Conservation (phyloP, 2,888 invertebrate genomes). For the Leptinotarsa rubiginosa region DNA sequence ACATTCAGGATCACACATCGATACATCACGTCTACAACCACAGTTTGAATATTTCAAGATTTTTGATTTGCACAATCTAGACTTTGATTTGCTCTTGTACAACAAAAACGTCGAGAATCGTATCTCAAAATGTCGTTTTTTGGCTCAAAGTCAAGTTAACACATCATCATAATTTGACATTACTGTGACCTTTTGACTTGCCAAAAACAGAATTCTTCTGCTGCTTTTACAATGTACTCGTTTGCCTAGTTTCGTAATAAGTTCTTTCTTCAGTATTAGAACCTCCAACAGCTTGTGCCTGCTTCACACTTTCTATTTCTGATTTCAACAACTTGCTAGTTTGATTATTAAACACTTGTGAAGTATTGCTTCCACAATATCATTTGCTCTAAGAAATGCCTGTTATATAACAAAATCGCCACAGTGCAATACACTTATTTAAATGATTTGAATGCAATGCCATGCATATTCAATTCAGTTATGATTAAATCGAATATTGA, state of each 20-base stretch:
- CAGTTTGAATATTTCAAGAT: not conserved
- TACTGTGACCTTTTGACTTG: not conserved
- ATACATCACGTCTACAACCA: not conserved
- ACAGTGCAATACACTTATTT: too few relatives aligned
- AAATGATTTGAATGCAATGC: too few relatives aligned
- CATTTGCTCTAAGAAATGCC: too few relatives aligned
- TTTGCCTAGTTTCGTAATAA: not conserved
- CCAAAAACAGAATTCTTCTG: not conserved
- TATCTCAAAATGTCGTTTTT: not conserved
- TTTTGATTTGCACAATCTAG: not conserved
- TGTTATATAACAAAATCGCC: too few relatives aligned
- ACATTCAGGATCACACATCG: not conserved
- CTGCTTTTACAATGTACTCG: not conserved
- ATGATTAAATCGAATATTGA: too few relatives aligned
- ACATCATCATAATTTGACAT: not conserved
- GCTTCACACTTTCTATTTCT: not conserved
- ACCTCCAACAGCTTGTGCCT: not conserved
- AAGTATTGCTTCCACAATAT: too few relatives aligned
- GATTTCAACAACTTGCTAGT: not conserved
- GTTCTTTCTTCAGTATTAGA: not conserved
- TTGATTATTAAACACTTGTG: too few relatives aligned
- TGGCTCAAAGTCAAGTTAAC: not conserved
- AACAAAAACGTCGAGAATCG: not conserved
- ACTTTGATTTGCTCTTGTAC: not conserved
- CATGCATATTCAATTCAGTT: too few relatives aligned